Evolutionary conservation across 2,888 invertebrate species (phyloP).

Genomic region (Anarsia innoxiella): DNA sequence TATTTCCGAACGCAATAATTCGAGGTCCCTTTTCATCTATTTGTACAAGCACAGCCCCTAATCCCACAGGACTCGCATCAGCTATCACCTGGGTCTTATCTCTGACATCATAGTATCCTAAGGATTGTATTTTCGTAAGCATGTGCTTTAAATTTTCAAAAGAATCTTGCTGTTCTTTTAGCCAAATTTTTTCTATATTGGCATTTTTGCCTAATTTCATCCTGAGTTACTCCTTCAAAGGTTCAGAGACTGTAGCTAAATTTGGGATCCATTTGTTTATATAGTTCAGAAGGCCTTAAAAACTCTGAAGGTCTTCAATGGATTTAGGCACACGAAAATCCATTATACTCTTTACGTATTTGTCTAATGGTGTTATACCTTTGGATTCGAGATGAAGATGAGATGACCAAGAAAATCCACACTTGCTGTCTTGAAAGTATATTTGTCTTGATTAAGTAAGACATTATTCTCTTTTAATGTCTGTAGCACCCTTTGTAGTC

Average conservation of each 20-base stretch:
- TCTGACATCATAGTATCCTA: conserved; percentile 15
- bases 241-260: conserved; percentile 19
- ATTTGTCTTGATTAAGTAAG: conserved; percentile 19
- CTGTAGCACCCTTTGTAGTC: conserved; percentile 16
- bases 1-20: conserved; percentile 26
- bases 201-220: conserved; percentile 8
- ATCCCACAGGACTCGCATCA: conserved; percentile 16
- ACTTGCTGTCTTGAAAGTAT: conserved; percentile 9
- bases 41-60: conserved; percentile 17
- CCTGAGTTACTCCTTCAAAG: conserved; percentile 15
- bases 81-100: conserved; percentile 14
- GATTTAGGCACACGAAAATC: not conserved
- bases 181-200: conserved; percentile 11
- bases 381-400: conserved; percentile 12
- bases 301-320: conserved; percentile 8
- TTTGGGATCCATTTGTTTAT: no score
- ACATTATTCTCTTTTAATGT: conserved; percentile 19
- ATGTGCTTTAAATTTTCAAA: conserved; percentile 12
- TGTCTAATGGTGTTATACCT: conserved; percentile 20
- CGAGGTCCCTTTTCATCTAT: conserved; percentile 16
- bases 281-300: conserved; percentile 9
- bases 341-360: conserved; percentile 16
- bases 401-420: conserved; percentile 20
- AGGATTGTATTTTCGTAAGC: not conserved
- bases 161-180: conserved; percentile 7